Conservation (phyloP, 2,888 invertebrate genomes). For the Bugula neritina region DNA sequence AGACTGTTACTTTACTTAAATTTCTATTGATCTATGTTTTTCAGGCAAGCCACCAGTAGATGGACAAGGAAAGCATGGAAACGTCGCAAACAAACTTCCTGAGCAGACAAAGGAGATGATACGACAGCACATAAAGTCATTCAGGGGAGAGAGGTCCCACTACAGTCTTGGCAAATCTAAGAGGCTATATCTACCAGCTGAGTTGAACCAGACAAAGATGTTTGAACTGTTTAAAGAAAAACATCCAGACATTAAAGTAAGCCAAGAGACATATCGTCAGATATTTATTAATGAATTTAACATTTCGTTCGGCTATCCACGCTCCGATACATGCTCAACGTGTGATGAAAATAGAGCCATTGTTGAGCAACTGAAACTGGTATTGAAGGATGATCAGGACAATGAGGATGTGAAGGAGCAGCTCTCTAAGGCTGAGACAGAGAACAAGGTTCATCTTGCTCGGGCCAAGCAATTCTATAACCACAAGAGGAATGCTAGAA, state of each 20-base stretch:
- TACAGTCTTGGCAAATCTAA: neutral
- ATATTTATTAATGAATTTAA: too few relatives aligned
- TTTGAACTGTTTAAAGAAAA: neutral
- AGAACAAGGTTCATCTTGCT: neutral
- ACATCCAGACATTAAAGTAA: neutral
- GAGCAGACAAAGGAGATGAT: too few relatives aligned
- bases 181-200: neutral
- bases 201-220: neutral
- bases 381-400: neutral
- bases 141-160: neutral
- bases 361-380: neutral
- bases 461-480: neutral
- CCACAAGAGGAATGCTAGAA: neutral
- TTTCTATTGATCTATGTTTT: neutral
- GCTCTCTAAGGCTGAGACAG: neutral
- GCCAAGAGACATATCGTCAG: neutral
- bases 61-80: neutral
- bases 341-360: neutral
- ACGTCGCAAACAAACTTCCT: too few relatives aligned
- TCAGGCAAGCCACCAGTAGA: neutral
- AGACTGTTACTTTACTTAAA: too few relatives aligned
- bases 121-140: neutral
- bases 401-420: neutral
- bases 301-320: neutral
- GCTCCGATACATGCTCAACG: neutral